Evolutionary conservation across 2,797 vertebrate species (phyloP).

Genomic region (Diplodus puntazzo): DNA sequence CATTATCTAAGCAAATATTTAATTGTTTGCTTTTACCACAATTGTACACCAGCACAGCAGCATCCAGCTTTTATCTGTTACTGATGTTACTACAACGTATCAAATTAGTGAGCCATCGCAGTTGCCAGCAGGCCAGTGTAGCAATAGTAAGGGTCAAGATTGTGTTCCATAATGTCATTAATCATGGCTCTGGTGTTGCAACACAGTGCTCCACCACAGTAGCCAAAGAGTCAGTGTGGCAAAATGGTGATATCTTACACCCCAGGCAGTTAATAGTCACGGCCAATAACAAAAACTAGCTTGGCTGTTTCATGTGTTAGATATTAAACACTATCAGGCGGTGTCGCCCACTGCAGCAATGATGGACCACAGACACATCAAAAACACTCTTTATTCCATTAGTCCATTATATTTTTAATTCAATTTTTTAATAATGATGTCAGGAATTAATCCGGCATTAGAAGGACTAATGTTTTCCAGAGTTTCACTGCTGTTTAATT

Average conservation of each 20-base stretch:
- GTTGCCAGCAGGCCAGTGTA: neutral
- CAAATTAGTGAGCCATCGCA: neutral
- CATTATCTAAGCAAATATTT: neutral
- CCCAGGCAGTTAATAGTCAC: neutral
- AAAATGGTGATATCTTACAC: slow-evolving; percentile 5
- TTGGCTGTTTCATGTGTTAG: slow-evolving; percentile 12
- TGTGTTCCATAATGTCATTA: neutral
- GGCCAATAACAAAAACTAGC: neutral
- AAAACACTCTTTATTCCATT: slow-evolving; percentile 38
- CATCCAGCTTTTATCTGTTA: slow-evolving; percentile 1
- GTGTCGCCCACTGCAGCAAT: neutral
- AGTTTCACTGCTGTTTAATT: slow-evolving; percentile 59
- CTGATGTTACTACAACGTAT: neutral
- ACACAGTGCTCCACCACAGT: neutral
- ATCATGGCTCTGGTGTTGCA: neutral
- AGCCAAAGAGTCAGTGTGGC: neutral
- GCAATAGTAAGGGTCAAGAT: neutral
- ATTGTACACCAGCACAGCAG: neutral
- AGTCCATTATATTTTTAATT: slow-evolving; percentile 38
- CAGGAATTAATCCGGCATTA: slow-evolving; percentile 63
- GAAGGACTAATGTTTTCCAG: slow-evolving; percentile 38
- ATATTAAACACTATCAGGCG: slow-evolving; percentile 9
- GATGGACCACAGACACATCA: slow-evolving; percentile 16
- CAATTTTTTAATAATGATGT: slow-evolving; percentile 43
- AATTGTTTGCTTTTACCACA: neutral